A percentile compares a stretch with the other conserved stretches of the same genome.
These are phyloP conservation scores for Paramuricea clavata DNA, from an alignment of 92 coral and sea anemone species.

Conservation along the genomic window DNA sequence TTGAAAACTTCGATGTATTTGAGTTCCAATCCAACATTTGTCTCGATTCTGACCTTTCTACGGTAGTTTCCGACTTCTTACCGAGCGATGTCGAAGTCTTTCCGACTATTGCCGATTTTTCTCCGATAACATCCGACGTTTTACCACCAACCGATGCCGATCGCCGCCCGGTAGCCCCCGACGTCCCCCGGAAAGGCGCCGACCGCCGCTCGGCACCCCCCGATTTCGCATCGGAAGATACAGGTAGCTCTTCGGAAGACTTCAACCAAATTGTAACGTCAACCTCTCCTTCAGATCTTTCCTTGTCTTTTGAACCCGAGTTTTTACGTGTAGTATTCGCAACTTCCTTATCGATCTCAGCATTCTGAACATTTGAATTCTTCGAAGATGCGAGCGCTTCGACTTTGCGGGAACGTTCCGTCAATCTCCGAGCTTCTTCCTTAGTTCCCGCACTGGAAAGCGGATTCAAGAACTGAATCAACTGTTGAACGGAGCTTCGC, in stretches of 20 bases:
- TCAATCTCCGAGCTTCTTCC: too few species aligned
- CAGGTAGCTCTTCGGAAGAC: neutral
- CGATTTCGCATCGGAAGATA: too few species aligned
- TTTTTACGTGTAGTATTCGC: neutral
- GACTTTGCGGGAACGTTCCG: neutral
- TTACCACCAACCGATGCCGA: neutral
- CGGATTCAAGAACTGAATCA: constrained; percentile 1
- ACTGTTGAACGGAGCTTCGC: neutral
- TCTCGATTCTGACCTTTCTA: neutral
- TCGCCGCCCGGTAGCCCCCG: neutral
- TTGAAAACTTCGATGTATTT: neutral
- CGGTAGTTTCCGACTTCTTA: neutral
- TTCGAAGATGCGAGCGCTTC: neutral
- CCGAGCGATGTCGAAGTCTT: neutral
- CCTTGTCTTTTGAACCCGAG: neutral
- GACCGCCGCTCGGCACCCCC: neutral
- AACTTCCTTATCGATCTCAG: neutral
- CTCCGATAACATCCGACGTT: neutral
- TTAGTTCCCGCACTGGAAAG: neutral
- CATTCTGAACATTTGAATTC: neutral
- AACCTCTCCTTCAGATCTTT: neutral
- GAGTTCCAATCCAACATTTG: neutral
- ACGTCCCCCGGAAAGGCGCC: neutral
- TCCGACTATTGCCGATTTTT: neutral
- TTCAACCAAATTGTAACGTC: neutral